Base-by-base conservation (phyloP, 2,113 vertebrate species). In the Bujurquina vittata region DNA sequence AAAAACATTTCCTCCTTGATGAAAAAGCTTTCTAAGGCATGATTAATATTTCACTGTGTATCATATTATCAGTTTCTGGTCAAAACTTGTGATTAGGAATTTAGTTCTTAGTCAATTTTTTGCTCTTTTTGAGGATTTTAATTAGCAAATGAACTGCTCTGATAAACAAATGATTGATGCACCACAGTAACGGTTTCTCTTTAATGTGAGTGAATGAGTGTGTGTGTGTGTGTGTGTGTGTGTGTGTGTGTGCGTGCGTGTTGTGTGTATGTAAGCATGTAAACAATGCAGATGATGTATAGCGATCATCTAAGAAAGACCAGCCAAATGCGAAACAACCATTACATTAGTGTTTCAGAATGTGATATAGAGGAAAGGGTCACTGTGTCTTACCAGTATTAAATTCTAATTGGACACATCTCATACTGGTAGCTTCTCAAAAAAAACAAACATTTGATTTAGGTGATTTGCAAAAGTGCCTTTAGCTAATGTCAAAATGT, bases 61-160 rank as follows among this genome's bases (percentile, higher is more conserved):
- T 95, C 91, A 88, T 92, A 85, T 90, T 81, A 91, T 92, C 81
- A 88, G 93, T 83, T 84, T 89, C 85, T 83, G 58, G 91, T 96
- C 91, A 94, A 95, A 96, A 97, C 89, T 94, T 10, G 85, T 95
- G 95, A 97, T 96, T 96, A 96, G 97, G 93, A 95, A 95, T 96
- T 96, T 95, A 94, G 90, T 92, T 93, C 92, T 95, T 95, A 95
- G 97, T 97, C 97, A 95, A 97, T 97, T 96, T 75, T 94, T 91
- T 86, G 95, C 93, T 96, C 33, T 78, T 96, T 65, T 85, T 83
- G 4, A 94, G 90, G 69, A 96, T 97, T 98, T 97, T 97, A 98
- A 99, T 98, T 97, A 97, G 97, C 96, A 97, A 97, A 97, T 96
- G 96, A 97, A 94, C 96, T 94, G 92, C 96, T 80, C 84, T 96